These are phyloP conservation scores for Lycodopsis pacificus DNA, from an alignment of 2,797 vertebrate species.

Conservation along the genomic window DNA sequence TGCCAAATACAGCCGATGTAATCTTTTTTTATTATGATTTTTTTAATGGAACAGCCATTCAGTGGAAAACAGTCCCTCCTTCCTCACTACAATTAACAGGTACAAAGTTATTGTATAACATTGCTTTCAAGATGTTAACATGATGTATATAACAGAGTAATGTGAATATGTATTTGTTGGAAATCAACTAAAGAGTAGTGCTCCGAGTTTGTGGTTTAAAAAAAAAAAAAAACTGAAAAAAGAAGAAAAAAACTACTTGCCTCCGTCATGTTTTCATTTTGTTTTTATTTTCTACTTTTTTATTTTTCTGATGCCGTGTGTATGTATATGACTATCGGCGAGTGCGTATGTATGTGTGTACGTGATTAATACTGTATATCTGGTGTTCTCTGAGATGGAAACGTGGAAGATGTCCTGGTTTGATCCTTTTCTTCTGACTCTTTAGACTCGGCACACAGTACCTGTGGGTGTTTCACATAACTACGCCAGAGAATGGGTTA, in stretches of 20 bases:
- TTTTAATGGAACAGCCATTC: constrained; percentile 77
- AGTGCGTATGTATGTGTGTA: constrained; percentile 73
- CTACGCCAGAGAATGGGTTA: constrained; percentile 85
- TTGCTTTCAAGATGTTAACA: constrained; percentile 78
- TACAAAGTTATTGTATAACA: constrained; percentile 78
- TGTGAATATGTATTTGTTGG: constrained; percentile 88
- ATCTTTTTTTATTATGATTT: constrained; percentile 42
- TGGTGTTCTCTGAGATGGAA: constrained; percentile 83
- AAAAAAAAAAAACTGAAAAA: neutral
- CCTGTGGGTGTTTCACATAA: constrained; percentile 83
- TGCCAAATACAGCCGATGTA: constrained; percentile 79
- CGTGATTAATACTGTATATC: constrained; percentile 88
- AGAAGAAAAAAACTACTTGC: constrained; percentile 73
- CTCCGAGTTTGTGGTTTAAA: constrained; percentile 84
- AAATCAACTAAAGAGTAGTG: constrained; percentile 80
- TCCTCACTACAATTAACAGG: constrained; percentile 73
- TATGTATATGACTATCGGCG: constrained; percentile 77
- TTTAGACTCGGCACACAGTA: constrained; percentile 81
- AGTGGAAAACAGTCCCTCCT: constrained; percentile 67
- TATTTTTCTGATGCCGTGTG: constrained; percentile 71
- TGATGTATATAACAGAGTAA: constrained; percentile 86
- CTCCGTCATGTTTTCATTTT: constrained; percentile 80
- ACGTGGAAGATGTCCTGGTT: constrained; percentile 82
- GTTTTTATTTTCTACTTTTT: constrained; percentile 73
- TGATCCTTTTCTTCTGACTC: constrained; percentile 68